These are phyloP conservation scores for Odiellus spinosus DNA, from an alignment of 2,888 invertebrate species.

Conservation along the genomic window DNA sequence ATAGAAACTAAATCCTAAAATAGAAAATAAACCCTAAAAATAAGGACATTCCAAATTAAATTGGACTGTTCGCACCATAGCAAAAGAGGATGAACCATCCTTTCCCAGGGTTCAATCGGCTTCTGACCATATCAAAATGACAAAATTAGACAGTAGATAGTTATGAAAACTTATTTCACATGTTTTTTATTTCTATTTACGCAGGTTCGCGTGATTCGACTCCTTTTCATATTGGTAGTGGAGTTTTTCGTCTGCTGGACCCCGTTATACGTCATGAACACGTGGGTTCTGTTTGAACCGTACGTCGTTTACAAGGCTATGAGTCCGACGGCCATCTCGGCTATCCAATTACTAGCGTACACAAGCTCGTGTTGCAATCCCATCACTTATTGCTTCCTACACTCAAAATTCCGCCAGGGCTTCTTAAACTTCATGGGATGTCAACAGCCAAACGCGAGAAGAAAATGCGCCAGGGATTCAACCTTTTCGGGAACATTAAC, in stretches of 20 bases:
- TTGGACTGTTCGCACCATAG: no score
- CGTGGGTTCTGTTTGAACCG: slow-evolving; percentile 39
- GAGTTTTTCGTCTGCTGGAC: slow-evolving; percentile 57
- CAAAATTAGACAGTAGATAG: no score
- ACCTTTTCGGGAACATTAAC: slow-evolving; percentile 8
- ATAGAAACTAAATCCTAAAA: no score
- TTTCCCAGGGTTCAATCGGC: no score
- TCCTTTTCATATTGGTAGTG: slow-evolving; percentile 49
- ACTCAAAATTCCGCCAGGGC: slow-evolving; percentile 45
- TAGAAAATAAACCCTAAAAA: no score
- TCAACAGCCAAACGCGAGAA: slow-evolving; percentile 21
- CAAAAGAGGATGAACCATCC: no score
- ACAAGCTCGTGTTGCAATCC: slow-evolving; percentile 48
- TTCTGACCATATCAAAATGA: no score
- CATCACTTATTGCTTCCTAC: slow-evolving; percentile 53
- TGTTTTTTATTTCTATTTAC: no score
- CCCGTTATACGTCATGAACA: slow-evolving; percentile 43
- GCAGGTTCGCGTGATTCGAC: slow-evolving; percentile 42
- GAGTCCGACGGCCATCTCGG: slow-evolving; percentile 37
- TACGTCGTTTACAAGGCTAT: slow-evolving; percentile 35
- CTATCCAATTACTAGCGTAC: slow-evolving; percentile 43
- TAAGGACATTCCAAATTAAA: no score
- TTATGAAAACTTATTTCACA: no score
- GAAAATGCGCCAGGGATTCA: slow-evolving; percentile 5
- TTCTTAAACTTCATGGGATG: slow-evolving; percentile 44